Evolutionary conservation across 2,113 vertebrate species (phyloP).

Genomic region (Chiloscyllium plagiosum): DNA sequence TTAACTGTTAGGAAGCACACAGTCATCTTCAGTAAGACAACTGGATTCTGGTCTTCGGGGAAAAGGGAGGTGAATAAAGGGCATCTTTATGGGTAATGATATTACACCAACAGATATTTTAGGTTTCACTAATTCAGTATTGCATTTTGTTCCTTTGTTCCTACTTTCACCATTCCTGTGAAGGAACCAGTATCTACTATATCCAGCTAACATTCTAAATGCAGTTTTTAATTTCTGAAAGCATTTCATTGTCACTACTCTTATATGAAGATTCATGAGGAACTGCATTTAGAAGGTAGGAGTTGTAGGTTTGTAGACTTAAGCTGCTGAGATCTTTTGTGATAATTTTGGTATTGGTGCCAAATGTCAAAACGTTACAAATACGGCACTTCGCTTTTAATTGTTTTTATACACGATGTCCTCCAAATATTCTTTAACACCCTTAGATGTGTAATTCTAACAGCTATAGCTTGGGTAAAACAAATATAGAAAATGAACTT

Average conservation of each 20-base stretch:
- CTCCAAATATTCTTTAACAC: conserved; percentile 66
- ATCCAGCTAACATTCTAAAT: conserved; percentile 64
- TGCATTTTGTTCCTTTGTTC: conserved; percentile 67
- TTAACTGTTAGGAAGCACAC: conserved; percentile 80
- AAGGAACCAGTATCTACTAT: conserved; percentile 50
- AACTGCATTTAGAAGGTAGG: conserved; percentile 18
- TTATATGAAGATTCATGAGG: conserved; percentile 54
- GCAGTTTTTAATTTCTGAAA: conserved; percentile 54
- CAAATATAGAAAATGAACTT: neutral
- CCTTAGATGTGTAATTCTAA: conserved; percentile 59
- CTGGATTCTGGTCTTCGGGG: conserved; percentile 72
- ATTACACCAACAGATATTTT: conserved; percentile 87
- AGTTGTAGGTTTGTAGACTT: neutral
- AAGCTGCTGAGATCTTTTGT: conserved; percentile 52
- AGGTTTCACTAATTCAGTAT: conserved; percentile 84
- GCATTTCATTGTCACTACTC: conserved; percentile 51
- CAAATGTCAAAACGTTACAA: conserved; percentile 68
- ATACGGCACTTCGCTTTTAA: conserved; percentile 58
- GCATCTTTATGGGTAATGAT: conserved; percentile 98
- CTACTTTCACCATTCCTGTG: conserved; percentile 55
- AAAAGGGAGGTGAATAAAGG: conserved; percentile 70
- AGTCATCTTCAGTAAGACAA: conserved; percentile 62
- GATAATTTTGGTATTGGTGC: conserved; percentile 53
- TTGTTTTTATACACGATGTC: conserved; percentile 65
- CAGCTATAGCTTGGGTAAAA: conserved; percentile 37